Evolutionary conservation across 2,113 vertebrate genomes (phyloP).

Genomic region (Aptenodytes forsteri): DNA sequence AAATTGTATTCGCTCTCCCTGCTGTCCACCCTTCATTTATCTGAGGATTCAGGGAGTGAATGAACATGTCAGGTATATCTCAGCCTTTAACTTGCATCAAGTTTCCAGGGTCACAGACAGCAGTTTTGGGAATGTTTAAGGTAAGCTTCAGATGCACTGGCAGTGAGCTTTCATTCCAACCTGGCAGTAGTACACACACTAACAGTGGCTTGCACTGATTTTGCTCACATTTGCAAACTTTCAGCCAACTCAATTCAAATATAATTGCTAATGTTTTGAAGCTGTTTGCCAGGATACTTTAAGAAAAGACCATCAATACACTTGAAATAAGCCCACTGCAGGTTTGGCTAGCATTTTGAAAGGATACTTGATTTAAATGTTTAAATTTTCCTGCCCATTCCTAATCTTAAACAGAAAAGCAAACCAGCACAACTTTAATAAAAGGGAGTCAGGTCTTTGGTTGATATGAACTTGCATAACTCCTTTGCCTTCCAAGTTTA

Average conservation of each 20-base stretch:
- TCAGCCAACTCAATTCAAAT: neutral
- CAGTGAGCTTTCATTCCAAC: neutral
- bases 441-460: neutral
- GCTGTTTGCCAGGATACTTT: neutral
- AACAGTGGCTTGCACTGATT: neutral
- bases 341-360: neutral
- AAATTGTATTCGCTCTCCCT: neutral
- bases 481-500: neutral
- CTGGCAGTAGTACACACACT: neutral
- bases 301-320: neutral
- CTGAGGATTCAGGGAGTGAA: neutral
- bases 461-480: neutral
- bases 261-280: neutral
- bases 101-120: neutral
- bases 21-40: fast-evolving
- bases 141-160: neutral
- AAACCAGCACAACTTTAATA: neutral
- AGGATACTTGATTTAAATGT: neutral
- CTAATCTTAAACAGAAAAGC: neutral
- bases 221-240: neutral
- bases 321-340: neutral
- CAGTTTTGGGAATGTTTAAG: neutral
- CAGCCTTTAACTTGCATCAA: neutral
- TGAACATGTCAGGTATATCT: fast-evolving
- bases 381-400: neutral